Conservation (phyloP, 2,888 invertebrate genomes). For the Nephrotoma guestfalica region DNA sequence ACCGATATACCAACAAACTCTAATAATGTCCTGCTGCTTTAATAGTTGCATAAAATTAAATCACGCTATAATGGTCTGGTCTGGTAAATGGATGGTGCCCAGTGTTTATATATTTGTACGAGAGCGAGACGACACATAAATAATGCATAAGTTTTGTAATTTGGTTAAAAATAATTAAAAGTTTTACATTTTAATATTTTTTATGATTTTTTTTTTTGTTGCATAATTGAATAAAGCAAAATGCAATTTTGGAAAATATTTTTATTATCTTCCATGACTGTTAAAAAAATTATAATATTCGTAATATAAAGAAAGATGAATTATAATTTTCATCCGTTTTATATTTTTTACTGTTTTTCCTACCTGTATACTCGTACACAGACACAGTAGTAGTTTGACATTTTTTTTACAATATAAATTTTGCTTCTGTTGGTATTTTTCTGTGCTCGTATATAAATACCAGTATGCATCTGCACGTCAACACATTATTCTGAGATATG, state of each 20-base stretch:
- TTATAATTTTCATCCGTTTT: not conserved
- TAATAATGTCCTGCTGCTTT: not conserved
- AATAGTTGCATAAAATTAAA: not conserved
- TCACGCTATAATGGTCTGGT: not conserved
- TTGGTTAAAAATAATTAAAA: not conserved
- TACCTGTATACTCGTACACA: not conserved
- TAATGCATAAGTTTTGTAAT: not conserved
- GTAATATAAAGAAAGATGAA: not conserved
- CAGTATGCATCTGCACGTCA: not conserved
- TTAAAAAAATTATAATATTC: not conserved
- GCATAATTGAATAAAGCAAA: not conserved
- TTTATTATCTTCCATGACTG: not conserved
- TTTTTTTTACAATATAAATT: not conserved
- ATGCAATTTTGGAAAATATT: not conserved
- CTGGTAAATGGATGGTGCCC: not conserved
- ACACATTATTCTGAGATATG: not conserved
- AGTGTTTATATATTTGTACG: too few species aligned
- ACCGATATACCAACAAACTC: not conserved
- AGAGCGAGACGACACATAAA: not conserved
- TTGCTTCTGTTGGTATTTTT: not conserved
- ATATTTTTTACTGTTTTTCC: not conserved
- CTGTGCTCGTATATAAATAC: not conserved
- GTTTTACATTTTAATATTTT: not conserved
- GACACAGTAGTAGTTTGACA: not conserved
- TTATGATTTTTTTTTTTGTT: not conserved